Evolutionary conservation across 2,113 vertebrate species (phyloP).

Genomic region (Myxocyprinus asiaticus): DNA sequence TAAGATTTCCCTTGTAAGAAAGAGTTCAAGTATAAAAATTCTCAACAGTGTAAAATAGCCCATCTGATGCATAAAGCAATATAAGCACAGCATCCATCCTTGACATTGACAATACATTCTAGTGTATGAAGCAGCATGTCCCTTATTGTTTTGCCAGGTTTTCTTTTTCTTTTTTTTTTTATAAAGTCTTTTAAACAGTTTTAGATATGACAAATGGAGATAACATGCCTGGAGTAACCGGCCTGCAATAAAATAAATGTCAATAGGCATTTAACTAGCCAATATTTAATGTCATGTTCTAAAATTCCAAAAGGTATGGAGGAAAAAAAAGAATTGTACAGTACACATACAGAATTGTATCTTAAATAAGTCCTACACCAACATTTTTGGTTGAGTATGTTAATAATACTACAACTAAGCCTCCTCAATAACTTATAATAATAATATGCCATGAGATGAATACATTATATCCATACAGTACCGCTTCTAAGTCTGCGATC

Average conservation of each 20-base stretch:
- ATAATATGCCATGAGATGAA: constrained; percentile 98
- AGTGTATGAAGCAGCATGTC: constrained; percentile 91
- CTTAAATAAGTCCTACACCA: constrained; percentile 95
- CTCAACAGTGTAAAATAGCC: constrained; percentile 94
- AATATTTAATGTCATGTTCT: constrained; percentile 83
- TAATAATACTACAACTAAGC: constrained; percentile 81
- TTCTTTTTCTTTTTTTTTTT: constrained; percentile 50
- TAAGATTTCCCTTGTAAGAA: constrained; percentile 96
- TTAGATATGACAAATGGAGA: constrained; percentile 77
- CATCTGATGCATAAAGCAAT: constrained; percentile 92
- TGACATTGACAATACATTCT: constrained; percentile 82
- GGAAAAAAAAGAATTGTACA: constrained; percentile 79
- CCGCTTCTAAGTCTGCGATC: constrained; percentile 91
- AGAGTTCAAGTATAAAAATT: constrained; percentile 98
- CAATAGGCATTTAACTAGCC: constrained; percentile 79
- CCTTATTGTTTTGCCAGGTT: constrained; percentile 62
- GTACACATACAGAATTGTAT: constrained; percentile 90
- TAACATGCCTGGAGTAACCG: constrained; percentile 64
- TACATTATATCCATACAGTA: constrained; percentile 96
- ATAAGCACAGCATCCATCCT: constrained; percentile 93
- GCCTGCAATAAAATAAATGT: constrained; percentile 77
- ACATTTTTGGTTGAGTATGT: constrained; percentile 96
- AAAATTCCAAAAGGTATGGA: constrained; percentile 80
- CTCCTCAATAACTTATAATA: constrained; percentile 96
- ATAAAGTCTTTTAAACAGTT: constrained; percentile 59